Evolutionary conservation across 2,888 invertebrate species (phyloP).

Genomic region (Deroplatys truncata): DNA sequence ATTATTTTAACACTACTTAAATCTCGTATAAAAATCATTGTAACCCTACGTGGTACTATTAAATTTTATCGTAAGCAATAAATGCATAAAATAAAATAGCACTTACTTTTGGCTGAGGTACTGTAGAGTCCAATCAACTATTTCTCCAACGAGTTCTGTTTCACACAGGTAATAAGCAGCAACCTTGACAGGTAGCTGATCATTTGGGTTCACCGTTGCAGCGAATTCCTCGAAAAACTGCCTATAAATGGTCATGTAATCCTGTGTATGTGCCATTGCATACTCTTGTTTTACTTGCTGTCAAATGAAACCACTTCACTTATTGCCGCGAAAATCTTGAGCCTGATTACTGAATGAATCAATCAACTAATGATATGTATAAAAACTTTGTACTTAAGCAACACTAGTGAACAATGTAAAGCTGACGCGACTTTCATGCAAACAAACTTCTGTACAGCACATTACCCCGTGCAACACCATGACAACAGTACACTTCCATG

Average conservation of each 20-base stretch:
- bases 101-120: constrained; percentile 75
- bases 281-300: background rate
- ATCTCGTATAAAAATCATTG: too few species aligned
- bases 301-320: background rate
- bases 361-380: background rate
- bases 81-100: background rate
- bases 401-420: background rate
- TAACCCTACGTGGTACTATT: too few species aligned
- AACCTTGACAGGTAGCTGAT: constrained; percentile 70
- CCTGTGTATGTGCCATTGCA: constrained; percentile 49
- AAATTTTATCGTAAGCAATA: too few species aligned
- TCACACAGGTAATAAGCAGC: constrained; percentile 64
- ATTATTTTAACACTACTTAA: too few species aligned
- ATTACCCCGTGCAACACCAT: background rate
- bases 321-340: background rate
- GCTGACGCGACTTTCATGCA: background rate
- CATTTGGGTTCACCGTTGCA: constrained; percentile 62
- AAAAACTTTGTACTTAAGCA: constrained; percentile 8
- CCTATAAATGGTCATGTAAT: constrained; percentile 64
- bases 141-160: constrained; percentile 67
- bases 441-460: background rate
- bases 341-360: background rate
- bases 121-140: constrained; percentile 71
- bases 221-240: constrained; percentile 70
- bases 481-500: background rate